Conservation (phyloP, 1,140 invertebrate genomes). For the Octopus sinensis region DNA sequence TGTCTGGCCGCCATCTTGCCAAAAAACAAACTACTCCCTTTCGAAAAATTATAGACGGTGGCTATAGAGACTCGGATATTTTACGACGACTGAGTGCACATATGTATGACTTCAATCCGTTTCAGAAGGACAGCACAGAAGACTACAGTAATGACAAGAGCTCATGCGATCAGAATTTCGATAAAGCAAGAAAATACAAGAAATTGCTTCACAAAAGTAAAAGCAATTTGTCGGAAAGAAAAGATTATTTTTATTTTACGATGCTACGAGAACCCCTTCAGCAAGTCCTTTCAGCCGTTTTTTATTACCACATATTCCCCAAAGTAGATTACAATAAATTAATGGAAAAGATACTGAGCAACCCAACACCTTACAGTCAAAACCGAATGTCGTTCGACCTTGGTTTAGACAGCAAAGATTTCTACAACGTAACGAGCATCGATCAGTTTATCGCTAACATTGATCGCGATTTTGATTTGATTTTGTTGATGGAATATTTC, state of each 20-base stretch:
- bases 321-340: slow-evolving; percentile 26
- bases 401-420: slow-evolving; percentile 18
- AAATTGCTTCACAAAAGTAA: background rate
- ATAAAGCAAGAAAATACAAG: slow-evolving; percentile 27
- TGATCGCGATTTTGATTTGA: slow-evolving; percentile 58
- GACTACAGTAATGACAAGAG: slow-evolving; percentile 18
- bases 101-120: slow-evolving; percentile 29
- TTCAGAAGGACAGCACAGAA: slow-evolving; percentile 25
- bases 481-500: slow-evolving; percentile 61
- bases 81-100: slow-evolving; percentile 30
- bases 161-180: slow-evolving; percentile 18
- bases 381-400: slow-evolving; percentile 34
- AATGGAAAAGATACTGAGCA: slow-evolving; percentile 20
- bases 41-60: background rate
- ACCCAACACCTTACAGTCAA: background rate
- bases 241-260: slow-evolving; percentile 30
- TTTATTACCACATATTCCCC: slow-evolving; percentile 30
- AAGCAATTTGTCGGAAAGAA: background rate
- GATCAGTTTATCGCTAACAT: slow-evolving; percentile 28
- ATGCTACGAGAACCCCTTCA: slow-evolving; percentile 28
- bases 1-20: slow-evolving; percentile 25
- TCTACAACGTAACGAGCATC: slow-evolving; percentile 19
- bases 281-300: slow-evolving; percentile 40
- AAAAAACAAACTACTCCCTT: background rate
- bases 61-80: background rate